Base-by-base conservation (phyloP, 1,140 invertebrate species). In the Zaprionus africanus region DNA sequence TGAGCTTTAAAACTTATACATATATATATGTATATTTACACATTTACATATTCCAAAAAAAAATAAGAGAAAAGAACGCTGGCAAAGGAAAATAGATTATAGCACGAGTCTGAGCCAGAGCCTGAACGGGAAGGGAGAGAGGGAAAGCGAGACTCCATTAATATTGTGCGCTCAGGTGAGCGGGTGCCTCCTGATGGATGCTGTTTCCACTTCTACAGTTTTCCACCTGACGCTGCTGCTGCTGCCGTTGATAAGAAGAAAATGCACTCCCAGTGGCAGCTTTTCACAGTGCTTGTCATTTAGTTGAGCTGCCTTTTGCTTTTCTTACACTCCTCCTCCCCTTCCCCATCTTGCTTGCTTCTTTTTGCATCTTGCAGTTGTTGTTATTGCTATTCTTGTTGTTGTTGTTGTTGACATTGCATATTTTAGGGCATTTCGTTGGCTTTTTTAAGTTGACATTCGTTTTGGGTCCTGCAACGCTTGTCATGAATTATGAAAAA, bases 81-180 rank as follows among this genome's bases (percentile, higher is more conserved):
- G 49, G 64, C 62, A 13, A 53, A 38, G 36, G 58, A 64, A 68
- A 26, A 65, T 56, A 60, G 56, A 83, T 69, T 76, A 65, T 66
- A 58, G 51, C 26, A 51, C 58, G 36, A 56, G 66, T 56, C 31
- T n/a, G 6, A 15, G 38, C 15, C 38, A 41, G 15, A 5, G 13
- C 38, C 12, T 41, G 38, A 41, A 6, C 15, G 26, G 28, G 56
- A 54, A 79, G 75, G 70, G 53, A 49, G 70, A 76, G 70, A 78
- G n/a, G n/a, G 59, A 49, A 61, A 67, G 61, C 71, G 75, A 78
- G 75, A 81, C 49, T 82, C 64, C 71, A 85, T 85, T 85, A 85
- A 85, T 82, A 81, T 85, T 81, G 76, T 76, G 75, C 82, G 63
- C 82, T 66, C 64, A 64, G 82, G 82, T 76, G 64, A 71, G 60